A percentile compares a stretch with the other conserved stretches of the same genome.
These are phyloP conservation scores for Nixonia krombeini DNA, from an alignment of 1,140 invertebrate species.

Conservation along the genomic window DNA sequence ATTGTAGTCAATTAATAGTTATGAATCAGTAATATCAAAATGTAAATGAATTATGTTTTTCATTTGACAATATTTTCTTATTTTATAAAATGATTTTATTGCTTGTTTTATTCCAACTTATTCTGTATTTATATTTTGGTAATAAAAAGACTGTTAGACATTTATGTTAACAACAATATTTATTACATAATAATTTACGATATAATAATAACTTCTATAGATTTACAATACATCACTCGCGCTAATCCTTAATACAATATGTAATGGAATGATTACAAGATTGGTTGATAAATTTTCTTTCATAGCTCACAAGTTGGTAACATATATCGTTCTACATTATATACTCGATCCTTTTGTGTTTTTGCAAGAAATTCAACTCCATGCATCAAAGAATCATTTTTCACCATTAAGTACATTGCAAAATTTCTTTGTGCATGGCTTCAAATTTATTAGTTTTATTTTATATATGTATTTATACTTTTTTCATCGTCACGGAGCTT, in stretches of 20 bases:
- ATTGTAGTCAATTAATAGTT: too few relatives aligned
- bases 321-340: constrained; percentile 41
- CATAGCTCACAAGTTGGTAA: constrained; percentile 24
- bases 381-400: too few relatives aligned
- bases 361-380: constrained; percentile 8
- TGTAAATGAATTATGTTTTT: too few relatives aligned
- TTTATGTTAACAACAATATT: constrained; percentile 72
- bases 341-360: constrained; percentile 35
- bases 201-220: constrained; percentile 72
- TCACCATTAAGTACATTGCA: constrained; percentile 22
- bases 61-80: too few relatives aligned
- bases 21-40: too few relatives aligned
- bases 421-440: constrained; percentile 46
- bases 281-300: constrained; percentile 62
- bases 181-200: constrained; percentile 72
- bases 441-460: constrained; percentile 30
- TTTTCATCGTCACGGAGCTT: constrained; percentile 37
- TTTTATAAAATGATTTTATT: too few relatives aligned
- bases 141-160: background rate
- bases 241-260: constrained; percentile 67
- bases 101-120: too few relatives aligned
- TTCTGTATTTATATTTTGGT: background rate
- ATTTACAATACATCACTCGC: constrained; percentile 70
- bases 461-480: constrained; percentile 37
- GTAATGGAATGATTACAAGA: constrained; percentile 70